Evolutionary conservation across 2,888 invertebrate genomes (phyloP), one percentile per base, ranked within the genome.

Genomic region (Meloe dianella): DNA sequence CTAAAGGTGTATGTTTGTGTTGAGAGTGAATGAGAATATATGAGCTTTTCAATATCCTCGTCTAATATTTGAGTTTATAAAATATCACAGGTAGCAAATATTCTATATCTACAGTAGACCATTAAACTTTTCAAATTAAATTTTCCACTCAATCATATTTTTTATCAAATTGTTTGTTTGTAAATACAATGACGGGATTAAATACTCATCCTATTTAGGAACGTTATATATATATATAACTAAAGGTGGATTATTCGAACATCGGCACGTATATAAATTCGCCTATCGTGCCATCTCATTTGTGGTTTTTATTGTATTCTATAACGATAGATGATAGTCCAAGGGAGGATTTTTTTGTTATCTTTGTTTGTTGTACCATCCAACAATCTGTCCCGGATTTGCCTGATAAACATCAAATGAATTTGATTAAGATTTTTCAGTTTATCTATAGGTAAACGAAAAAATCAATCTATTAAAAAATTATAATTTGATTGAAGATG

Each of bases 161-260:
- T 24, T 27, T 14, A 54, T 54, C 24, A 12, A 54, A 54, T 54
- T 27, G 54, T 54, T n/a, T 54, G 47, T 24, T n/a, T 35, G 30
- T 54, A 32, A 61, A 64, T 57, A 81, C 82, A 81, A 81, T 80
- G 79, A 79, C 74, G 75, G 83, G 82, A 82, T 83, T 83, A 83
- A 81, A 80, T 78, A 80, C 80, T 82, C 82, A 82, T 83, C 83
- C 83, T 74, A 82, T 82, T 81, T 77, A 82, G 76, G 75, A 77
- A 75, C 77, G 77, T 24, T 54, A 20, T 51, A 51, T 7, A 17
- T 17, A 2, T 17, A 27, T 27, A n/a, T n/a, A n/a, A n/a, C 3
- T 2, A 77, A 82, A 81, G 82, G 82, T 82, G 81, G 82, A 83
- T 83, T 83, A 83, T 81, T 67, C 72, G 62, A 71, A 64, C 65